Evolutionary conservation across 2,797 vertebrate genomes (phyloP), one percentile per base, ranked within the genome.

Genomic region (Siniperca undulata): DNA sequence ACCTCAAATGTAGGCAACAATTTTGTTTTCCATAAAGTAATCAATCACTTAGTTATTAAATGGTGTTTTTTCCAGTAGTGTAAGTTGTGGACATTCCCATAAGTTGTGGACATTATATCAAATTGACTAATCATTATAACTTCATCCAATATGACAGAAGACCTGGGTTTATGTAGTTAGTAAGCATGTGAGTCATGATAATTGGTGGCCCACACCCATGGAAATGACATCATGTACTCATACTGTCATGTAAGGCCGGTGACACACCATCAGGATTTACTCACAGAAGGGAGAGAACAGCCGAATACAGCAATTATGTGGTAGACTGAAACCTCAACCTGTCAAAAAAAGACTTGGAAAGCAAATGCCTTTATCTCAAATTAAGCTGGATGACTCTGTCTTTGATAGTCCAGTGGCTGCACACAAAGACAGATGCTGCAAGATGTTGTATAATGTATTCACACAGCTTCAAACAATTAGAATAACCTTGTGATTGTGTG

Each of bases 401-500:
- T 86, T 75, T 81, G 85, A 90, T 81, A 70, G 80, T 73, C 85
- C 66, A 78, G 64, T 42, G 73, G 72, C 55, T 61, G 48, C 42
- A 30, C 68, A 78, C 24, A 48, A 24, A 84, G 72, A 82, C 62
- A 77, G 52, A 55, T 36, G 69, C 44, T 73, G 20, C 69, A 27
- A 52, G 60, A 80, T 72, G 56, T 52, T 56, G 69, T 27, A 42
- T 75, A 73, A 71, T 83, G 67, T 84, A 76, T 85, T 83, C 80
- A 73, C 44, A 70, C 83, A 80, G 89, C 88, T 86, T 92, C 85
- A 88, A 86, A 91, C 90, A 87, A 91, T 91, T 86, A 88, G 59
- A 84, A 80, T 83, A 92, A 89, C 87, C 89, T 82, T 90, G 88
- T 81, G 81, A 86, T 85, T 84, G 82, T 90, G 78, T 42, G 70